These are phyloP conservation scores for Podilymbus podiceps DNA, from an alignment of 2,113 vertebrate species.

Conservation along the genomic window DNA sequence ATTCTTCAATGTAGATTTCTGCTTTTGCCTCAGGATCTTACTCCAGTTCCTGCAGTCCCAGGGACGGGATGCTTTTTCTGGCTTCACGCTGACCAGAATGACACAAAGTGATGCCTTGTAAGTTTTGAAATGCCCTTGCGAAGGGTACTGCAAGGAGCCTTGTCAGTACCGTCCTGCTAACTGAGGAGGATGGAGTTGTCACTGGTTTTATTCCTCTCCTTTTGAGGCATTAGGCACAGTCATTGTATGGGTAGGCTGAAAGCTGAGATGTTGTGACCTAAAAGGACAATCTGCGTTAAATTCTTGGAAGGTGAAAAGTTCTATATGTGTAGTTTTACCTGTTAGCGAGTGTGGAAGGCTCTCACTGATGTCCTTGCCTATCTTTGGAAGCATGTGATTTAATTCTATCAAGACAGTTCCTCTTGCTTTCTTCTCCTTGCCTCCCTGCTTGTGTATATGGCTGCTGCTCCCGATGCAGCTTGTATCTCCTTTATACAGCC, in stretches of 20 bases:
- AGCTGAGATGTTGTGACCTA: background rate
- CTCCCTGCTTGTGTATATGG: background rate
- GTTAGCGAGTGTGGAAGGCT: background rate
- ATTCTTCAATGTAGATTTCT: background rate
- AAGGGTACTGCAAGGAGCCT: background rate
- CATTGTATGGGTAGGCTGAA: background rate
- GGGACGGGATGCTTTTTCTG: background rate
- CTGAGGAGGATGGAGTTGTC: background rate
- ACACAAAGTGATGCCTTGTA: background rate
- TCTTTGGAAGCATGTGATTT: background rate
- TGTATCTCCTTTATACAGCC: background rate
- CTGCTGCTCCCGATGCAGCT: background rate
- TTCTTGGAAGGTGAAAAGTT: background rate
- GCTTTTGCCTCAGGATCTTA: background rate
- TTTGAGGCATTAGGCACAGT: background rate
- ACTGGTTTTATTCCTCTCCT: background rate
- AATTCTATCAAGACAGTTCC: background rate
- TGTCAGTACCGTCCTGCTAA: background rate
- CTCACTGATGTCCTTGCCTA: background rate
- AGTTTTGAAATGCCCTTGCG: background rate
- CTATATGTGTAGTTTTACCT: fast-evolving
- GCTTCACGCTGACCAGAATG: background rate
- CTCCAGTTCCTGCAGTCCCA: background rate
- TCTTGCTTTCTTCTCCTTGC: background rate
- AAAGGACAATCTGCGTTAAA: background rate